These are phyloP conservation scores for Liparis tanakae DNA, from an alignment of 2,797 vertebrate species.

Conservation along the genomic window DNA sequence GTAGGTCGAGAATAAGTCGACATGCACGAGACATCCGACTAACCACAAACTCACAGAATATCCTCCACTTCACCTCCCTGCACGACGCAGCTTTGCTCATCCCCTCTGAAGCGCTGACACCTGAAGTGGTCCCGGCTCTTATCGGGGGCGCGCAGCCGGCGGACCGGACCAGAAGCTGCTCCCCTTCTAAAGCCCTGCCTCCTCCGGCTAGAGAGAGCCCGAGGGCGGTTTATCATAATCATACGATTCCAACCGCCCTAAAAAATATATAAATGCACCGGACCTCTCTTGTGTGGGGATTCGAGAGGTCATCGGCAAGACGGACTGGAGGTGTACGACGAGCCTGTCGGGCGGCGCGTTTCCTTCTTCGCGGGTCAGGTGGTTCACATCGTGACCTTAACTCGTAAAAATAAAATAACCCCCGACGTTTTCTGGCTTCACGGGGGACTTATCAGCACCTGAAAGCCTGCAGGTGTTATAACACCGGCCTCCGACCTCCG, in stretches of 20 bases:
- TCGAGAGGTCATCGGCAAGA: conserved; percentile 32
- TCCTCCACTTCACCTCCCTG: conserved; percentile 69
- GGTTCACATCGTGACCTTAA: background rate
- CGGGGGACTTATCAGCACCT: background rate
- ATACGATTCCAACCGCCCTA: conserved; percentile 27
- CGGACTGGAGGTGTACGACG: conserved; percentile 14
- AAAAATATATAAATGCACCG: conserved; percentile 48
- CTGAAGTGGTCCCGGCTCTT: conserved; percentile 70
- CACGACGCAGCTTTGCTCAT: conserved; percentile 49
- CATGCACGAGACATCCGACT: conserved; percentile 48
- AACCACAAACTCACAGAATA: conserved; percentile 56
- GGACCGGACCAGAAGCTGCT: conserved; percentile 44
- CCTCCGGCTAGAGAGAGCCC: conserved; percentile 25
- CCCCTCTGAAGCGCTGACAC: conserved; percentile 74
- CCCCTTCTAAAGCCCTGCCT: conserved; percentile 50
- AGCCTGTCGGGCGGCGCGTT: conserved; percentile 11
- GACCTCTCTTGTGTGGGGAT: conserved; percentile 41
- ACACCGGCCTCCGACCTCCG: too few relatives aligned
- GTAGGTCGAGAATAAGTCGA: conserved; percentile 50
- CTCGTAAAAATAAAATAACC: background rate
- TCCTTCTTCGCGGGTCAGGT: background rate
- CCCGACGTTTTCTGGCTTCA: background rate
- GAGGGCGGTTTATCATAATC: conserved; percentile 47
- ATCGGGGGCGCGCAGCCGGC: conserved; percentile 74
- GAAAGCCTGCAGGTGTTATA: background rate